A percentile compares a stretch with the other conserved stretches of the same genome.
Conservation (phyloP, 2,113 vertebrate species). For the Myotis yumanensis region DNA sequence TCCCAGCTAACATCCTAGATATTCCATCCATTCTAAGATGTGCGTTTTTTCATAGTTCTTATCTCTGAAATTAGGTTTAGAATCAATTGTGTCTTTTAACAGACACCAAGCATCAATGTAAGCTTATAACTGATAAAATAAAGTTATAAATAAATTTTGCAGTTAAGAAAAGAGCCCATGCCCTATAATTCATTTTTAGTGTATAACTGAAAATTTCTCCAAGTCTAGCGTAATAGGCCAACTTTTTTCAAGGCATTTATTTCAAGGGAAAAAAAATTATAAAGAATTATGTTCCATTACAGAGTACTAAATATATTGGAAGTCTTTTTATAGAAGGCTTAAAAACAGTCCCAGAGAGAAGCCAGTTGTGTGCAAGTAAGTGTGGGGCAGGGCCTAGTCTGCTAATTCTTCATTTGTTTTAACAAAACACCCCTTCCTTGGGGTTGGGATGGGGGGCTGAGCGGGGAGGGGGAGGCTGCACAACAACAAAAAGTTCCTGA, state of each 20-base stretch:
- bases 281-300: neutral
- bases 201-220: neutral
- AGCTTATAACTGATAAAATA: neutral
- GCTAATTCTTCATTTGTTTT: neutral
- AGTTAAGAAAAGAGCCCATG: neutral
- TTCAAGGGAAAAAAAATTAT: constrained; percentile 2
- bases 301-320: neutral
- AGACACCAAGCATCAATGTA: neutral
- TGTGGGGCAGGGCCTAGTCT: too few relatives aligned
- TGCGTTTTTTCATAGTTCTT: neutral
- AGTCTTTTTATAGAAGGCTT: neutral
- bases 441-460: neutral
- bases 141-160: neutral
- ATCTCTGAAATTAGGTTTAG: neutral
- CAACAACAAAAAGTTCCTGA: neutral
- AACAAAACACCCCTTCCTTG: neutral
- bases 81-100: neutral
- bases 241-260: neutral
- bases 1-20: neutral
- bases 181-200: neutral
- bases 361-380: neutral
- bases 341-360: neutral
- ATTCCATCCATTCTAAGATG: neutral
- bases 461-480: neutral
- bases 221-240: neutral